phyloP scores from a whole-genome alignment of 2,888 invertebrate species.

The Azorinus chamasolen region DNA sequence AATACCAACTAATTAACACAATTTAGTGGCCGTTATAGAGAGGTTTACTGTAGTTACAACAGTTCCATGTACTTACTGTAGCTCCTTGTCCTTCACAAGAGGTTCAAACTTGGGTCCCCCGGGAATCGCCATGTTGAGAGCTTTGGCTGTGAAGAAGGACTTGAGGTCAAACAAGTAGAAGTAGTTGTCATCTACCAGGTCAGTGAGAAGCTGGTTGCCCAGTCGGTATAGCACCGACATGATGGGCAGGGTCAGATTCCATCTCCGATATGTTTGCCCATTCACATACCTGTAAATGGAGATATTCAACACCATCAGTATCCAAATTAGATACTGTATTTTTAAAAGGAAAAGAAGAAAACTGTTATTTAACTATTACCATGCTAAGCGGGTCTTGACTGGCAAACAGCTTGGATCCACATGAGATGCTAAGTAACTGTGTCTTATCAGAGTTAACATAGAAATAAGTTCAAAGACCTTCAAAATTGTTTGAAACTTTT shows the following conservation, averaged over 20 bases:
- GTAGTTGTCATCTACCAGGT: slow-evolving; percentile 99
- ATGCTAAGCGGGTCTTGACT: too few species aligned
- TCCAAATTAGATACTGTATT: too few species aligned
- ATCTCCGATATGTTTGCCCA: slow-evolving; percentile 98
- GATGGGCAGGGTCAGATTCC: slow-evolving; percentile 98
- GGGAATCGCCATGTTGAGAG: slow-evolving; percentile 99
- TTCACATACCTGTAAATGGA: slow-evolving; percentile 91
- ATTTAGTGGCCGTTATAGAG: too few species aligned
- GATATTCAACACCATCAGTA: slow-evolving; percentile 11
- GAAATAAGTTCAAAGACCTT: too few species aligned
- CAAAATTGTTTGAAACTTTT: too few species aligned
- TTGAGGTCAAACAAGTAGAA: slow-evolving; percentile 99
- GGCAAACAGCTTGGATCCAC: too few species aligned
- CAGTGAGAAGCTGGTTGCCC: slow-evolving; percentile 98
- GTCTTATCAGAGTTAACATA: too few species aligned
- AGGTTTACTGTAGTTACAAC: too few species aligned
- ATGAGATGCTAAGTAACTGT: too few species aligned
- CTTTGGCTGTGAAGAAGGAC: slow-evolving; percentile 99
- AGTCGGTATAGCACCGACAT: slow-evolving; percentile 99
- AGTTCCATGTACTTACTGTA: slow-evolving; percentile 90
- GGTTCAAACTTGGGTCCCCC: slow-evolving; percentile 99
- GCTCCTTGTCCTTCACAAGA: slow-evolving; percentile 98
- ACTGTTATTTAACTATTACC: too few species aligned
- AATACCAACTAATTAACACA: too few species aligned
- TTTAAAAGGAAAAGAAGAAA: too few species aligned